Evolutionary conservation across 37 sponge, comb jelly and placozoan genomes (phyloP).

Genomic region (Tethya wilhelma): DNA sequence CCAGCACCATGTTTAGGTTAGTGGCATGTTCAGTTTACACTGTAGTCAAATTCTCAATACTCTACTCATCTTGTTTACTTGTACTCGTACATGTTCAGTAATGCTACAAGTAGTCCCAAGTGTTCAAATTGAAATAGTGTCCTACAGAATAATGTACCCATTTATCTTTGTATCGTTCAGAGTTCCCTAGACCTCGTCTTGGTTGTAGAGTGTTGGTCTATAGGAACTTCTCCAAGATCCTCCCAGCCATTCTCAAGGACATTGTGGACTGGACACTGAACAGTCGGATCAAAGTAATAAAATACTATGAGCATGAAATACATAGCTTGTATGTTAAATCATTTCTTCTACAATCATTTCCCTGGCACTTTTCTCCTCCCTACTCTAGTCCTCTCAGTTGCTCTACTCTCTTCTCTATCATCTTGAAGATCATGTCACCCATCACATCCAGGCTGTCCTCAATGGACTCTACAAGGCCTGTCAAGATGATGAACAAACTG

Average conservation of each 20-base stretch:
- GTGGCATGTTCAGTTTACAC: background rate
- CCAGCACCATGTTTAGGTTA: slow-evolving; percentile 30
- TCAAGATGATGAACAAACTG: slow-evolving; percentile 77
- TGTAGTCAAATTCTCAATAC: too few species aligned
- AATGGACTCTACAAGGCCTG: slow-evolving; percentile 82
- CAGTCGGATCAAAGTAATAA: slow-evolving; percentile 82
- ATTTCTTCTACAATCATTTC: background rate
- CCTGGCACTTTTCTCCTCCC: background rate
- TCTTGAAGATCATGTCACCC: slow-evolving; percentile 86
- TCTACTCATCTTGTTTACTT: too few species aligned
- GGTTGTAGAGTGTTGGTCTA: slow-evolving; percentile 91
- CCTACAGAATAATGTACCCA: too few species aligned
- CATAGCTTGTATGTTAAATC: background rate
- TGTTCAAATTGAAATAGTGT: too few species aligned
- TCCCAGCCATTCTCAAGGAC: slow-evolving; percentile 90
- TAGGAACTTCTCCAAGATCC: slow-evolving; percentile 87
- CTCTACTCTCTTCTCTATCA: slow-evolving; percentile 71
- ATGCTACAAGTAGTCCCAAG: too few species aligned
- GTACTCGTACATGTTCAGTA: background rate
- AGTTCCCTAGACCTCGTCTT: slow-evolving; percentile 72
- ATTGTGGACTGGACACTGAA: slow-evolving; percentile 86
- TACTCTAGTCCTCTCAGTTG: slow-evolving; percentile 79
- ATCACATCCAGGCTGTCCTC: slow-evolving; percentile 82
- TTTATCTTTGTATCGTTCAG: too few species aligned
- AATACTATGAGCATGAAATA: background rate